Conservation (phyloP, 2,797 vertebrate genomes). For the Hipposideros larvatus region DNA sequence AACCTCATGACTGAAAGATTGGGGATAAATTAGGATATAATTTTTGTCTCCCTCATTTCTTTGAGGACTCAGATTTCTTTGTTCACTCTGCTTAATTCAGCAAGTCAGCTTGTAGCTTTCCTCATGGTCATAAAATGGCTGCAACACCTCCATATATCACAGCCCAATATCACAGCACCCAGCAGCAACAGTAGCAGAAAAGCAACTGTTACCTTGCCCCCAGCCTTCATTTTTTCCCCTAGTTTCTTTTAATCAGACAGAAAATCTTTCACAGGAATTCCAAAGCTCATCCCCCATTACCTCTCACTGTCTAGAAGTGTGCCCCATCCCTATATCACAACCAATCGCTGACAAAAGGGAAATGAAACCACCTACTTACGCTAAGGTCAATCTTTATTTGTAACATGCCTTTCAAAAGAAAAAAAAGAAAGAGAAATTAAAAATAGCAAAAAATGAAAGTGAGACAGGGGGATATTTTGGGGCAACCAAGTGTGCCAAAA, state of each 20-base stretch:
- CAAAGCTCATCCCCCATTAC: background rate
- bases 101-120: background rate
- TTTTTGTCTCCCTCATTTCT: conserved; percentile 8
- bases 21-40: background rate
- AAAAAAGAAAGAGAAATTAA: background rate
- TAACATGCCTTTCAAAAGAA: background rate
- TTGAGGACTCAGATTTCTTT: conserved; percentile 3
- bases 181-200: background rate
- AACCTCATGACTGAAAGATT: background rate
- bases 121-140: background rate
- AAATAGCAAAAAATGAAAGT: background rate
- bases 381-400: background rate
- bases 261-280: background rate
- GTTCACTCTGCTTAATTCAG: background rate
- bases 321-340: background rate
- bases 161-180: background rate
- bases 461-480: background rate
- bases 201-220: background rate
- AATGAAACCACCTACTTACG: background rate
- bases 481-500: background rate
- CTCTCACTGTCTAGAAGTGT: background rate
- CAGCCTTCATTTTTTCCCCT: background rate
- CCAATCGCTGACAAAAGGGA: background rate
- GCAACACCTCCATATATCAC: background rate
- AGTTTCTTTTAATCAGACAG: background rate